A percentile compares a stretch with the other conserved stretches of the same genome.
Conservation (phyloP, 2,113 vertebrate species). For the Leptocoma aspasia region DNA sequence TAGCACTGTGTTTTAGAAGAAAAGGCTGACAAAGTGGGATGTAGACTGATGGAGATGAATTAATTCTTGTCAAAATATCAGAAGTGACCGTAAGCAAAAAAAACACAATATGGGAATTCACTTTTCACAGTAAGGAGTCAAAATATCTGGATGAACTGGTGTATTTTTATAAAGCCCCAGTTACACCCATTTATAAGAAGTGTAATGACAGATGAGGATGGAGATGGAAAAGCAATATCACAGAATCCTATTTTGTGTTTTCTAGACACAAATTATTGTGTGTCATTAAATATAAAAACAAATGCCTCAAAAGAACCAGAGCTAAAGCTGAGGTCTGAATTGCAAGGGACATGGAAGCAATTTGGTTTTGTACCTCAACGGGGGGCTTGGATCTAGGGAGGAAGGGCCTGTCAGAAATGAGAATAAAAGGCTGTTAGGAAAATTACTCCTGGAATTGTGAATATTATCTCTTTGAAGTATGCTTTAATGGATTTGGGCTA, state of each 20-base stretch:
- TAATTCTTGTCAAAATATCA: background rate
- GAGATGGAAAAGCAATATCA: background rate
- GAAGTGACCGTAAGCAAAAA: background rate
- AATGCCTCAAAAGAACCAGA: background rate
- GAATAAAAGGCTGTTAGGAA: background rate
- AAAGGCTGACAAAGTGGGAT: background rate
- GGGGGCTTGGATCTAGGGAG: background rate
- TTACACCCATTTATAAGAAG: background rate
- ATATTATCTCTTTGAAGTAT: constrained; percentile 31
- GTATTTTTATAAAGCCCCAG: background rate
- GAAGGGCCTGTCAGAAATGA: background rate
- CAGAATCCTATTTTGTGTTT: background rate
- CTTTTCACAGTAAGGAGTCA: background rate
- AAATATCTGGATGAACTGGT: background rate
- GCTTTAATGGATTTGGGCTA: constrained; percentile 1
- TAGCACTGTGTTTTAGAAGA: background rate
- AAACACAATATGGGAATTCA: background rate
- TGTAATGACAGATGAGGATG: background rate
- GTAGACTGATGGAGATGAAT: background rate
- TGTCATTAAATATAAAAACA: background rate
- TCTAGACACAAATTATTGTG: background rate
- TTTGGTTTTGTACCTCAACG: background rate
- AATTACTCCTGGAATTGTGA: constrained; percentile 25
- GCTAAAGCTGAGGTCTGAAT: background rate
- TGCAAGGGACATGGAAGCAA: background rate